These are phyloP conservation scores for Cydia splendana DNA, from an alignment of 1,140 invertebrate genomes.

Conservation along the genomic window DNA sequence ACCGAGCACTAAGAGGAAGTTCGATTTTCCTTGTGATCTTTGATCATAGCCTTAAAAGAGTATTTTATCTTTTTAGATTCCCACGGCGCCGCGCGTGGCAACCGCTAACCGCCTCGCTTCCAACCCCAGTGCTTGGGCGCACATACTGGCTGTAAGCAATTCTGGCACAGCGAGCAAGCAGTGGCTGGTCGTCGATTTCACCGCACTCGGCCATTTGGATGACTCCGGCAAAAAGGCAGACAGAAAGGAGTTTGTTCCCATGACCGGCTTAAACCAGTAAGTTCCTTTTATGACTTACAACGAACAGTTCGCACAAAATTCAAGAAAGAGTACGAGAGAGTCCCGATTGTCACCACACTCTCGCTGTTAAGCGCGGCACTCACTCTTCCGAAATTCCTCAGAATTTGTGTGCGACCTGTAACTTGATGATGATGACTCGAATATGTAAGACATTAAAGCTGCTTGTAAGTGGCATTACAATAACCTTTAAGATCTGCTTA, in stretches of 20 bases:
- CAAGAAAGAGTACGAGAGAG: too few relatives aligned
- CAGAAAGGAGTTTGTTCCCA: conserved; percentile 56
- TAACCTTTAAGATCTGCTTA: too few relatives aligned
- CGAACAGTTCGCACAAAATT: too few relatives aligned
- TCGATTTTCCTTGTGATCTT: background rate
- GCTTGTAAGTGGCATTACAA: too few relatives aligned
- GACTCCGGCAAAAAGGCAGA: conserved; percentile 36
- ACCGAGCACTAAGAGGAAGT: background rate
- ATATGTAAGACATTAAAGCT: too few relatives aligned
- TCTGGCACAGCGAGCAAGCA: conserved; percentile 94
- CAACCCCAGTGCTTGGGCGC: conserved; percentile 87
- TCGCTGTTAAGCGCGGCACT: too few relatives aligned
- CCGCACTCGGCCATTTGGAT: conserved; percentile 69
- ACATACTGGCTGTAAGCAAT: conserved; percentile 83
- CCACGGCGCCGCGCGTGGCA: conserved; percentile 90
- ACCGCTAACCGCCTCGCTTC: conserved; percentile 91
- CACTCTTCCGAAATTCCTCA: background rate
- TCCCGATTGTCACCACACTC: too few relatives aligned
- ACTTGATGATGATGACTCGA: too few relatives aligned
- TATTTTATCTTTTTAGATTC: conserved; percentile 76
- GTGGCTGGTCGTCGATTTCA: conserved; percentile 91
- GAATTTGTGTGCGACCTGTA: too few relatives aligned
- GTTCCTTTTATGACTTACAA: conserved; percentile 33
- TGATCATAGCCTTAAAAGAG: background rate
- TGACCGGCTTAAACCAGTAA: conserved; percentile 60